phyloP scores from a whole-genome alignment of 2,797 vertebrate genomes.

The Vultur gryphus region DNA sequence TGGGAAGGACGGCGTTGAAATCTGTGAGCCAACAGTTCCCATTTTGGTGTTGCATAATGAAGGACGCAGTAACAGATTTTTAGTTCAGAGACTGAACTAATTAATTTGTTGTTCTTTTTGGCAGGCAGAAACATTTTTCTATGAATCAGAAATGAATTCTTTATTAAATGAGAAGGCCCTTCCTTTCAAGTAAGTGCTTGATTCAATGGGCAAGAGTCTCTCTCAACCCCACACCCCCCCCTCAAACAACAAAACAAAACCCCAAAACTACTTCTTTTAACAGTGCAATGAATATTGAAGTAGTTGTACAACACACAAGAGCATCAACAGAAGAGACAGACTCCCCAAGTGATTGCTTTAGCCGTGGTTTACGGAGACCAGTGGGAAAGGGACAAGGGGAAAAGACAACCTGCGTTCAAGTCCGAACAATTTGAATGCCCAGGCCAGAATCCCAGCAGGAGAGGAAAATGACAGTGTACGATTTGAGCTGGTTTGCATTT shows the following conservation, averaged over 20 bases:
- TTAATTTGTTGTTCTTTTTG: not conserved
- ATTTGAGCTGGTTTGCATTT: not conserved
- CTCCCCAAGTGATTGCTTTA: not conserved
- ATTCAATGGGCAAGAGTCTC: not conserved
- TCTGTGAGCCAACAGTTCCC: not conserved
- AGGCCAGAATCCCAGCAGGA: not conserved
- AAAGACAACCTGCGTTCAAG: not conserved
- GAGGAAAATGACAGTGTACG: accelerated
- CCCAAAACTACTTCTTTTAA: not conserved
- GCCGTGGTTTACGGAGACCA: not conserved
- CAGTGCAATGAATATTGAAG: not conserved
- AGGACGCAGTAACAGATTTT: not conserved
- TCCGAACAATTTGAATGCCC: not conserved
- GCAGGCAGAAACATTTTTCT: not conserved
- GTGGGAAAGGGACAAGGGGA: not conserved
- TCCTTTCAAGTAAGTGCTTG: not conserved
- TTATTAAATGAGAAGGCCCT: not conserved
- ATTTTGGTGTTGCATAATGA: not conserved
- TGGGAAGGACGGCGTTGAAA: not conserved
- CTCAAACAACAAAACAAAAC: not conserved
- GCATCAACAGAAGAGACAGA: not conserved
- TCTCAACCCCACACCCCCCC: not conserved
- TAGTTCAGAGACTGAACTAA: not conserved
- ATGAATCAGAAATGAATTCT: not conserved
- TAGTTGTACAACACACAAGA: not conserved